These are phyloP conservation scores for Amphiprion percula DNA, from an alignment of 2,113 vertebrate species.

Conservation along the genomic window DNA sequence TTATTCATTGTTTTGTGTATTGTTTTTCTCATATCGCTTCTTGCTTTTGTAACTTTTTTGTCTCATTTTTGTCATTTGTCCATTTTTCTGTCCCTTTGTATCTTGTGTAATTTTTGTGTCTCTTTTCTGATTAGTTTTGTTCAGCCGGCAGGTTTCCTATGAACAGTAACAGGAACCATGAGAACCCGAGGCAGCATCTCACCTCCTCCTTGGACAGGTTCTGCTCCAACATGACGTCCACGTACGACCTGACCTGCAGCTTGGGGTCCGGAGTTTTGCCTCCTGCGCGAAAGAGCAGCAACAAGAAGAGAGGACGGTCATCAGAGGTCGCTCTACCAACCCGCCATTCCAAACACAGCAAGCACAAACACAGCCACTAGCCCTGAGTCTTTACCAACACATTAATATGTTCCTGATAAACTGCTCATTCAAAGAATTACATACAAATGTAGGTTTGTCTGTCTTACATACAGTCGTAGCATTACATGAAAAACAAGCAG, in stretches of 20 bases:
- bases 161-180: neutral
- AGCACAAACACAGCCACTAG: slow-evolving; percentile 82
- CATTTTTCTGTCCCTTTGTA: too few species aligned
- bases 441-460: slow-evolving; percentile 68
- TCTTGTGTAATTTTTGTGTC: too few species aligned
- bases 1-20: too few species aligned
- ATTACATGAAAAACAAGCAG: slow-evolving; percentile 87
- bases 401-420: slow-evolving; percentile 62
- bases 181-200: neutral
- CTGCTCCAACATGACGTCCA: slow-evolving; percentile 99
- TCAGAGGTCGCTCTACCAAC: slow-evolving; percentile 58
- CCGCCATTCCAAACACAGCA: slow-evolving; percentile 69
- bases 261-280: slow-evolving; percentile 99
- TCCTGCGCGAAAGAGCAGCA: slow-evolving; percentile 97
- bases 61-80: too few species aligned
- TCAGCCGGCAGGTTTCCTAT: too few species aligned
- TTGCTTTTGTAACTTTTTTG: too few species aligned
- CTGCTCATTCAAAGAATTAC: slow-evolving; percentile 67
- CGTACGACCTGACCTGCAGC: slow-evolving; percentile 96
- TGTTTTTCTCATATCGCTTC: too few species aligned
- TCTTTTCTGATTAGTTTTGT: too few species aligned
- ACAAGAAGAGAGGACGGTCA: slow-evolving; percentile 89
- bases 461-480: slow-evolving; percentile 78
- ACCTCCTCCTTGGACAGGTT: slow-evolving; percentile 99
- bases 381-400: slow-evolving; percentile 72